Evolutionary conservation across 2,113 vertebrate genomes (phyloP).

Genomic region (Antennarius striatus): DNA sequence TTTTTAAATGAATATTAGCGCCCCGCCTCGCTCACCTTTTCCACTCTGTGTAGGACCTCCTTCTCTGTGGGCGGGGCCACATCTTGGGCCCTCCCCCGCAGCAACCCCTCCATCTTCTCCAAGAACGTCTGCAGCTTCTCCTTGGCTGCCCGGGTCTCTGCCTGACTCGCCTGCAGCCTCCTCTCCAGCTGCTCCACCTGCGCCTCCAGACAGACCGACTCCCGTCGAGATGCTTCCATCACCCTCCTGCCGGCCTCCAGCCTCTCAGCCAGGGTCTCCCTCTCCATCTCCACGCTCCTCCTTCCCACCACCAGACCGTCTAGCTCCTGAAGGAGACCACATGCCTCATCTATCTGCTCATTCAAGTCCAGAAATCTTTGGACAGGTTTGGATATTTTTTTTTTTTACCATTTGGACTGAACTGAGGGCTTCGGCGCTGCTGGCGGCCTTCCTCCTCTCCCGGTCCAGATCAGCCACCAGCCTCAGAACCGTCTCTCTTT

Average conservation of each 20-base stretch:
- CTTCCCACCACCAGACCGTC: conserved; percentile 68
- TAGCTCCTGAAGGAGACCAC: conserved; percentile 78
- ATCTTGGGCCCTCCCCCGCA: conserved; percentile 46
- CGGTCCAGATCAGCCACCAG: conserved; percentile 83
- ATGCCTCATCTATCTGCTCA: too few species aligned
- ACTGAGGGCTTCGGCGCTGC: conserved; percentile 71
- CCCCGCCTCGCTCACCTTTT: conserved; percentile 59
- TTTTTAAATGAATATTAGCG: too few species aligned
- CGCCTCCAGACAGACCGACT: conserved; percentile 76
- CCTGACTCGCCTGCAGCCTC: conserved; percentile 70
- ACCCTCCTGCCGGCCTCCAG: conserved; percentile 77
- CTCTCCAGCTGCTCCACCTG: conserved; percentile 76
- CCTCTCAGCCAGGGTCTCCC: conserved; percentile 75
- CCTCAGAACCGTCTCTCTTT: conserved; percentile 85
- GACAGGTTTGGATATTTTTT: too few species aligned
- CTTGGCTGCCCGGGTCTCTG: conserved; percentile 66
- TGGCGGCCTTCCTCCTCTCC: conserved; percentile 78
- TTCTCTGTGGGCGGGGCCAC: conserved; percentile 66
- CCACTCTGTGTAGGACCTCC: conserved; percentile 76
- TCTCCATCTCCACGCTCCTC: conserved; percentile 79
- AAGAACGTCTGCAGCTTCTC: conserved; percentile 73
- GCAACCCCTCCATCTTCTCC: conserved; percentile 73
- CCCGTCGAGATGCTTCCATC: conserved; percentile 75
- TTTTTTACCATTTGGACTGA: conserved; percentile 81
- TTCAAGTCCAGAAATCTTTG: too few species aligned